Evolutionary conservation across 2,113 vertebrate genomes (phyloP), one percentile per base, ranked within the genome.

Genomic region (Scomber colias): DNA sequence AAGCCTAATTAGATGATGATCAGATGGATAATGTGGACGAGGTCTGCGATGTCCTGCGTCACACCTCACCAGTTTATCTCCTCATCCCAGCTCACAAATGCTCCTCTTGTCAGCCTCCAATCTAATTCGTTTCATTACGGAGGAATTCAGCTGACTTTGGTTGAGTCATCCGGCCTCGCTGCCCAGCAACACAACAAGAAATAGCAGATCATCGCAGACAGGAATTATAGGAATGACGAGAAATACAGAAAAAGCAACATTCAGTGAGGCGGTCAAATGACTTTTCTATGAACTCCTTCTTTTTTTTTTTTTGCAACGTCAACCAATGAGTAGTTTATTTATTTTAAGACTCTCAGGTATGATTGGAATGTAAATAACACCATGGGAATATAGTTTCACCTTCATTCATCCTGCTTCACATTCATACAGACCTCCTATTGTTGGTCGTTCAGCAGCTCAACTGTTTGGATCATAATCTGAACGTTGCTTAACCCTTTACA

Each of bases 91-190:
- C 71, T 73, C 44, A 90, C 75, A 80, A 21, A 53, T 12, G 0
- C 2, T 78, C 44, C 44, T 74, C 61, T 90, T 90, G 84, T 87
- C 71, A 12, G 35, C 15, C 61, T 61, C 48, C 74, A 15, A 8
- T 17, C 67, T 3, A 4, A 40, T 27, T 71, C 51, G 27, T 51
- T 71, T 11, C 21, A 68, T 85, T 85, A 54, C 13, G 9, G 50
- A 85, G 68, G 75, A 85, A 82, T 69, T 79, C 77, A 71, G 87
- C 85, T 87, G 87, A 87, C 70, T 27, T 6, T 1, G 2, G 16
- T 9, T 15, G 16, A 60, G 64, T 69, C n/a, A 31, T 65, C 11
- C 31, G 2, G 0, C 2, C 16, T 21, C 19, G 11, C 44, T 63
- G 68, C 73, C 17, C 53, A 30, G 65, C 70, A 82, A 54, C 68